A percentile compares a stretch with the other conserved stretches of the same genome.
These are phyloP conservation scores for Cinara cedri DNA, from an alignment of 2,888 invertebrate species.

Conservation along the genomic window DNA sequence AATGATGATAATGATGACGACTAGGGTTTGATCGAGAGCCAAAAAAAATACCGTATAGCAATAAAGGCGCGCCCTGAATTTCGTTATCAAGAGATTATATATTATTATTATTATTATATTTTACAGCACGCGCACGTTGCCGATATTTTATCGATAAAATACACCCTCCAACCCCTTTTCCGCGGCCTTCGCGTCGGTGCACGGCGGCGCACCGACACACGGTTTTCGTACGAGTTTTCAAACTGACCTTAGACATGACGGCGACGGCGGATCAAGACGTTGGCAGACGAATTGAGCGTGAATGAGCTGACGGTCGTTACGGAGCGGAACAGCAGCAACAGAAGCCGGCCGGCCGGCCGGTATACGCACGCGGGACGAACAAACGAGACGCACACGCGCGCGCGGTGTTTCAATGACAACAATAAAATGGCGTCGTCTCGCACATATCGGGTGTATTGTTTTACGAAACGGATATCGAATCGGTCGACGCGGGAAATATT, in stretches of 20 bases:
- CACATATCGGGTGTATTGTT: not conserved
- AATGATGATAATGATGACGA: too few relatives aligned
- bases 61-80: slow-evolving; percentile 16
- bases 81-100: not conserved
- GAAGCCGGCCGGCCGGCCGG: slow-evolving; percentile 24
- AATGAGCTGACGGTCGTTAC: not conserved
- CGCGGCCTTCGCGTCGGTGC: not conserved
- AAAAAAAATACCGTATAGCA: not conserved
- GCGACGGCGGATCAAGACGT: not conserved
- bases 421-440: slow-evolving; percentile 44
- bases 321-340: not conserved
- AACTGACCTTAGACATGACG: slow-evolving; percentile 54
- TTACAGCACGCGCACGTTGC: not conserved
- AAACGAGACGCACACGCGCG: not conserved
- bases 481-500: too few relatives aligned
- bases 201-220: not conserved
- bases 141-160: slow-evolving; percentile 2
- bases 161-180: not conserved
- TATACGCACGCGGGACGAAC: not conserved
- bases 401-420: slow-evolving; percentile 14
- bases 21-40: slow-evolving; percentile 16
- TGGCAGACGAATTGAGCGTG: not conserved
- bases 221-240: not conserved
- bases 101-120: not conserved
- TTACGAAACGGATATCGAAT: too few relatives aligned